Conservation (phyloP, 2,797 vertebrate genomes). For the Pogonophryne albipinna region DNA sequence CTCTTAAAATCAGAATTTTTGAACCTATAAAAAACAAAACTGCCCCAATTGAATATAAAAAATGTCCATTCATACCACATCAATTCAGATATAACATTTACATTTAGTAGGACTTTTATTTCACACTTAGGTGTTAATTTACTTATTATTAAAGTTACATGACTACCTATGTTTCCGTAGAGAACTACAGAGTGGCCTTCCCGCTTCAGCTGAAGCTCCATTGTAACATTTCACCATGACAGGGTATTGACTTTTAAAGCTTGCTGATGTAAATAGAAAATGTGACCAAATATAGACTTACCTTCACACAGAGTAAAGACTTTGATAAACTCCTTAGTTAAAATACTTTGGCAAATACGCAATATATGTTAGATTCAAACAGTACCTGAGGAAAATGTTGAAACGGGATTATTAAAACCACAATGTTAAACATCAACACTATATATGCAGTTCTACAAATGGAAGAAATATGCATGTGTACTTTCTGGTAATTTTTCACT, state of each 20-base stretch:
- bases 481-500: constrained; percentile 91
- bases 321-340: constrained; percentile 4
- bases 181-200: neutral
- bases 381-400: constrained; percentile 27
- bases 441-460: constrained; percentile 90
- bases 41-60: neutral
- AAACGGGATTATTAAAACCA: constrained; percentile 53
- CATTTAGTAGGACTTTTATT: neutral
- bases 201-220: constrained; percentile 16
- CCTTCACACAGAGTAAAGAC: constrained; percentile 17
- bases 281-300: constrained; percentile 42
- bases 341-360: constrained; percentile 55
- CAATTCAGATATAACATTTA: neutral
- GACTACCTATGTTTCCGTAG: no score
- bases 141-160: no score
- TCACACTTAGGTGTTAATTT: neutral
- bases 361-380: constrained; percentile 23
- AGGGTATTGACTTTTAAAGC: constrained; percentile 36
- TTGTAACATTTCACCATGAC: constrained; percentile 12
- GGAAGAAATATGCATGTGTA: constrained; percentile 93
- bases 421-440: constrained; percentile 68
- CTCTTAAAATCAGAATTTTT: neutral
- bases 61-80: neutral
- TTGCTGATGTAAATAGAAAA: constrained; percentile 33
- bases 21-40: neutral